Conservation (phyloP, 2,113 vertebrate species). For the Herpetotheres cachinnans region DNA sequence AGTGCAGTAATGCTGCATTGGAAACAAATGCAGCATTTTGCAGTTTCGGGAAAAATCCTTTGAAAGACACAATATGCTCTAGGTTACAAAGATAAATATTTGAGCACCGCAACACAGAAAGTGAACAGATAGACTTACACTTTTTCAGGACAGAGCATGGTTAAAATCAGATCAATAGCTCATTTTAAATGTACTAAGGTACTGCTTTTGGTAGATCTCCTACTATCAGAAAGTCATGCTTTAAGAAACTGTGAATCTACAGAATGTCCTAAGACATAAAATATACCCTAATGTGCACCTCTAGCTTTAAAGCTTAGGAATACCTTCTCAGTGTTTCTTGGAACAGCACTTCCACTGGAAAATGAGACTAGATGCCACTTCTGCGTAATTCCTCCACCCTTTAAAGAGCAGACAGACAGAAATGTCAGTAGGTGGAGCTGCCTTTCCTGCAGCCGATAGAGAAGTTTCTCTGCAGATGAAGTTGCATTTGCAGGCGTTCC, state of each 20-base stretch:
- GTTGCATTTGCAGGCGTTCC: slow-evolving; percentile 37
- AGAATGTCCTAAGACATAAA: slow-evolving; percentile 6
- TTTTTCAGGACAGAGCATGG: background rate
- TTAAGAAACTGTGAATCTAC: slow-evolving; percentile 10
- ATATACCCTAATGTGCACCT: background rate
- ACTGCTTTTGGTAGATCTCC: background rate
- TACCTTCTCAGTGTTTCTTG: slow-evolving; percentile 19
- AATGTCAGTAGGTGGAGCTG: slow-evolving; percentile 70
- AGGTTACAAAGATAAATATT: background rate
- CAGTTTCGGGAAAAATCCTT: background rate
- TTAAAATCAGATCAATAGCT: background rate
- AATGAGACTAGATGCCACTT: slow-evolving; percentile 38
- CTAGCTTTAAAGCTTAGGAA: slow-evolving; percentile 12
- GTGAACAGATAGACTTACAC: background rate
- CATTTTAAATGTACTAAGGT: background rate
- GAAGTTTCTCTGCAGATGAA: slow-evolving; percentile 40
- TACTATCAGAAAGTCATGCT: background rate
- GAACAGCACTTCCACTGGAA: slow-evolving; percentile 36
- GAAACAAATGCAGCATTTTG: background rate
- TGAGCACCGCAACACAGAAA: background rate
- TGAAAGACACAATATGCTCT: background rate
- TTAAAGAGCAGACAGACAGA: slow-evolving; percentile 42
- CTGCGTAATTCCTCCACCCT: slow-evolving; percentile 30
- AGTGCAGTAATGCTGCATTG: background rate
- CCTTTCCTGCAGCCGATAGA: slow-evolving; percentile 26